Evolutionary conservation across 2,888 invertebrate species (phyloP).

Genomic region (Stenotaenia linearis): DNA sequence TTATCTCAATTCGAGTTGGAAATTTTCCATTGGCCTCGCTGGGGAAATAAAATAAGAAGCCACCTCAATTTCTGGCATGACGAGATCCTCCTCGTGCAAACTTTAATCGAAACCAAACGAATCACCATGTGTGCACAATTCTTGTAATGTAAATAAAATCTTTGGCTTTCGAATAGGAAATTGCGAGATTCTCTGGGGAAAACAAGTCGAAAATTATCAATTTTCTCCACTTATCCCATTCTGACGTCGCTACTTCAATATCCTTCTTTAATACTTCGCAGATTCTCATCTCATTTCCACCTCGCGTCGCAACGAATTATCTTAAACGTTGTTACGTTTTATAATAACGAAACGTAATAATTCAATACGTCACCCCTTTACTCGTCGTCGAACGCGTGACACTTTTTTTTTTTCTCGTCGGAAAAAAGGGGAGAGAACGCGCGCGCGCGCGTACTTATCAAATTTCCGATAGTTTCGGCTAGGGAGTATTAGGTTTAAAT

Average conservation of each 20-base stretch:
- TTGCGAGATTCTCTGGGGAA: neutral
- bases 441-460: neutral
- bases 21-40: conserved; percentile 7
- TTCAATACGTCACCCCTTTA: neutral
- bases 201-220: neutral
- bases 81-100: conserved; percentile 9
- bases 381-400: neutral
- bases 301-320: too few species aligned
- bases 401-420: neutral
- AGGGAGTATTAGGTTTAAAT: neutral
- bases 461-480: neutral
- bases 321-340: too few species aligned
- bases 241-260: neutral
- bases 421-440: neutral
- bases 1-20: conserved; percentile 19
- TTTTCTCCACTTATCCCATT: neutral
- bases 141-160: conserved; percentile 15
- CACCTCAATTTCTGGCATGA: conserved; percentile 19
- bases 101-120: conserved; percentile 19
- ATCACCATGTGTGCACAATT: conserved; percentile 14
- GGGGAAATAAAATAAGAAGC: conserved; percentile 14
- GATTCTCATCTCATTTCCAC: neutral
- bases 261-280: neutral
- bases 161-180: neutral
- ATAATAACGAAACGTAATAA: neutral